Evolutionary conservation across 2,888 invertebrate genomes (phyloP), one percentile per base, ranked within the genome.

Genomic region (Cordylochernes scorpioides): DNA sequence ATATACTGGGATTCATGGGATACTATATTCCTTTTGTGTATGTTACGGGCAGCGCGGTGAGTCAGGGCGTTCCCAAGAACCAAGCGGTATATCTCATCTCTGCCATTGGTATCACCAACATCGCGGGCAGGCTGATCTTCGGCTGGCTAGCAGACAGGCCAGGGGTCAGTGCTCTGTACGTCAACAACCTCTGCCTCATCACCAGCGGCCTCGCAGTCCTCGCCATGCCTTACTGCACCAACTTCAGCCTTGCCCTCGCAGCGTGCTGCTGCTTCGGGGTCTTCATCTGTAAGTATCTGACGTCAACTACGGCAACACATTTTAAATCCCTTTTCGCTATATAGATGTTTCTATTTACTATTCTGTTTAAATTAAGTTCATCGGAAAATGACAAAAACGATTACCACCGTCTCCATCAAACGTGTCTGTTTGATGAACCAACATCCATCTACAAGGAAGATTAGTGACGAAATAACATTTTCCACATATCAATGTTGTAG

Each of bases 11-110:
- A 44, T 86, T 91, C 74, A 75, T 88, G 31, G 91, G 91, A 39
- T 67, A 91, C 31, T 91, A 88, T 54, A 78, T 94, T 40, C 94
- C 94, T 16, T 94, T 86, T 54, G 77, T 86, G 26, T 94, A 78
- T 51, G 63, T 94, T 30, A 77, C 82, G 15, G 75, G 80, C 44
- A 70, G 71, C 30, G 75, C 75, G 6, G 61, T 56, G 34, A 51
- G 60, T 31, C 67, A 69, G 47, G 72, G 35, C 4, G 10, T 40
- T 2, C 32, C 39, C 3, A 40, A 42, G 15, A 44, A 80, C 35
- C 31, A 46, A 9, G 53, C 53, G 4, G 49, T 53, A 3, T 49
- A 52, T 28, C 44, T 54, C 1, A 39, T 54, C 3, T 54, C 54
- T 17, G 44, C 53, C 29, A 52, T 55, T 34, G 55, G 55, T 32